These are phyloP conservation scores for Drosophila truncata DNA, from an alignment of 1,140 invertebrate species.

Conservation along the genomic window DNA sequence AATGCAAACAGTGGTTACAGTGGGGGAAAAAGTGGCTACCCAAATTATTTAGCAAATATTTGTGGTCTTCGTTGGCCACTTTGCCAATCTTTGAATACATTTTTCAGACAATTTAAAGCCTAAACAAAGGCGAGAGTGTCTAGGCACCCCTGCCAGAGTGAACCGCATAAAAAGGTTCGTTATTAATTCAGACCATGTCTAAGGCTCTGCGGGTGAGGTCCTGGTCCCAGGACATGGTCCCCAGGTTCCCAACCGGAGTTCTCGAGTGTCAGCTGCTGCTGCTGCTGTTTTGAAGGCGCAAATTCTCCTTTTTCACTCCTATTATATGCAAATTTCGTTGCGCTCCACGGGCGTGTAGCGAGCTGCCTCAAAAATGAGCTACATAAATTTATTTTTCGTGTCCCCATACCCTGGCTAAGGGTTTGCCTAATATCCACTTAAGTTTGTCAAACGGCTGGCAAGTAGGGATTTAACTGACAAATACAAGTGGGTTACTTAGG, in stretches of 20 bases:
- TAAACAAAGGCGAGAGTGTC: slow-evolving; percentile 14
- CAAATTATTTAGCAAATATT: slow-evolving; percentile 76
- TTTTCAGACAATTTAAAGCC: slow-evolving; percentile 65
- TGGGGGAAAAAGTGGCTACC: slow-evolving; percentile 11
- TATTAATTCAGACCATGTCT: slow-evolving; percentile 74
- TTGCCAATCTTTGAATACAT: slow-evolving; percentile 65
- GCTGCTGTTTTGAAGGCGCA: slow-evolving; percentile 26
- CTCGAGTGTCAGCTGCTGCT: slow-evolving; percentile 56
- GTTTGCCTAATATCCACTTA: slow-evolving; percentile 33
- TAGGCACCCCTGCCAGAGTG: slow-evolving; percentile 18
- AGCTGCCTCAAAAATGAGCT: slow-evolving; percentile 65
- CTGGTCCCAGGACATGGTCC: slow-evolving; percentile 16
- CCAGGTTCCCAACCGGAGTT: slow-evolving; percentile 27
- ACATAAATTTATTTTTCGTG: slow-evolving; percentile 62
- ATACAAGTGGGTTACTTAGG: slow-evolving; percentile 1
- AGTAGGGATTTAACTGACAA: slow-evolving; percentile 5
- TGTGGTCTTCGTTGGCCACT: slow-evolving; percentile 31
- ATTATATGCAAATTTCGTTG: slow-evolving; percentile 75
- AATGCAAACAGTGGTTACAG: slow-evolving; percentile 20
- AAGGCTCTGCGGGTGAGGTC: slow-evolving; percentile 17
- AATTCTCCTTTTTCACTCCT: slow-evolving; percentile 47
- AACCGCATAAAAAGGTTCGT: slow-evolving; percentile 69
- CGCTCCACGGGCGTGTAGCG: slow-evolving; percentile 24
- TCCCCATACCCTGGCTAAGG: not conserved
- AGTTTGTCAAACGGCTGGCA: slow-evolving; percentile 24